Conservation (phyloP, 1,140 invertebrate species). For the Hypothenemus hampei region DNA sequence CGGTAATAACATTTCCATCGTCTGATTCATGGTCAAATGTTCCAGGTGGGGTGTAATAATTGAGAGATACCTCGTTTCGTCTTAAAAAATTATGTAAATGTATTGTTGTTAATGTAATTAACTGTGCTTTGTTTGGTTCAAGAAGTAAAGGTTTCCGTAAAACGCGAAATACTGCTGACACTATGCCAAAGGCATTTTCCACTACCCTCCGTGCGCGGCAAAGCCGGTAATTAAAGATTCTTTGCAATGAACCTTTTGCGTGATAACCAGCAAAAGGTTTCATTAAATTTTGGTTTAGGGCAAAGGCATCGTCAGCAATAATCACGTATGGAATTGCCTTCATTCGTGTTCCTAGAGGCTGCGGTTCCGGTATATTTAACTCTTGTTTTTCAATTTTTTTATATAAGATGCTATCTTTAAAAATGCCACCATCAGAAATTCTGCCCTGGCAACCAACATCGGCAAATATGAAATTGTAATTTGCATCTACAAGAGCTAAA, state of each 20-base stretch:
- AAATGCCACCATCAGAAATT: slow-evolving; percentile 10
- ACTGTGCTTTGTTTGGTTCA: neutral
- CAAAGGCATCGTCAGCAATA: slow-evolving; percentile 17
- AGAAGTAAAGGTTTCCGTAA: neutral
- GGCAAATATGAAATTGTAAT: slow-evolving; percentile 16
- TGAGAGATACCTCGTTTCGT: too few relatives aligned
- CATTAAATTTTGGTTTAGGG: slow-evolving; percentile 13
- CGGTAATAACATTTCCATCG: neutral
- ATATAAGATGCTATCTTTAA: neutral
- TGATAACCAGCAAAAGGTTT: slow-evolving; percentile 13
- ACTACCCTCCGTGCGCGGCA: neutral
- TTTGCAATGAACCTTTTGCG: slow-evolving; percentile 5
- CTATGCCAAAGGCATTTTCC: slow-evolving; percentile 17
- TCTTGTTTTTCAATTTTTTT: too few relatives aligned
- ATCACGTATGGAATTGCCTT: slow-evolving; percentile 6
- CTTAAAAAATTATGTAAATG: slow-evolving; percentile 11
- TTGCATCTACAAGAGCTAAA: slow-evolving; percentile 5
- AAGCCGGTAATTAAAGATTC: slow-evolving; percentile 16
- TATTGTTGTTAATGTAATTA: neutral
- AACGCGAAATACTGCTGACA: slow-evolving; percentile 1
- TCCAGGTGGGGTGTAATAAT: neutral
- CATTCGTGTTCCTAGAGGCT: neutral
- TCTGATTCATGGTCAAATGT: neutral
- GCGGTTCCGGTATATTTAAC: too few relatives aligned
- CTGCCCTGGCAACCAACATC: slow-evolving; percentile 4